Percentiles rank a stretch among this genome's conserved stretches.
Evolutionary conservation across 2,888 invertebrate species (phyloP).

Genomic region (Synergus japonicus): DNA sequence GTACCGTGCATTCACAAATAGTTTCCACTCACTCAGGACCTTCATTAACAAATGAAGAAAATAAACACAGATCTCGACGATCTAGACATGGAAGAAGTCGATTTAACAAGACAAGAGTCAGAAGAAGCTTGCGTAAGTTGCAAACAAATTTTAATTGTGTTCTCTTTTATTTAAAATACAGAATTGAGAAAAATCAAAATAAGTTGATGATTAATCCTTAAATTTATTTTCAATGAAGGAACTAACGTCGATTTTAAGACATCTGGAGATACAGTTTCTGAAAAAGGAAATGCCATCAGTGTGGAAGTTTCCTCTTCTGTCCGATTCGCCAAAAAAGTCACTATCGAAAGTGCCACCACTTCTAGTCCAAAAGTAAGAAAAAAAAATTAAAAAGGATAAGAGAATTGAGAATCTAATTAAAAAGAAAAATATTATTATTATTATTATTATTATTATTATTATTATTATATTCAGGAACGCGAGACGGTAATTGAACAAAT

Average conservation of each 20-base stretch:
- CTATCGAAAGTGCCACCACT: slow-evolving; percentile 62
- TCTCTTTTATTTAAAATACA: neutral
- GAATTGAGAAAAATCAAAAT: no score
- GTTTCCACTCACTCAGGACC: slow-evolving; percentile 82
- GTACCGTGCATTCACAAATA: slow-evolving; percentile 89
- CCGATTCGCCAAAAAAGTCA: slow-evolving; percentile 72
- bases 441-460: no score
- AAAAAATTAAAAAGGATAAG: neutral
- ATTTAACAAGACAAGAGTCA: slow-evolving; percentile 68
- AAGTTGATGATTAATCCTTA: neutral
- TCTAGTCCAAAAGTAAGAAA: slow-evolving; percentile 48
- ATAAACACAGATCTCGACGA: slow-evolving; percentile 64
- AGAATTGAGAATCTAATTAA: neutral
- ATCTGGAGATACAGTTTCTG: slow-evolving; percentile 63
- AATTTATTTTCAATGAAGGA: slow-evolving; percentile 53
- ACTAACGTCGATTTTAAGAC: slow-evolving; percentile 65
- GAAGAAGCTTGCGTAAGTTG: slow-evolving; percentile 66
- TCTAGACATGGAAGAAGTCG: slow-evolving; percentile 68
- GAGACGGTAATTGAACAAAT: neutral
- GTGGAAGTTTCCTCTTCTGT: slow-evolving; percentile 69
- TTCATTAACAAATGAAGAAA: slow-evolving; percentile 58
- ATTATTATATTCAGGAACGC: neutral
- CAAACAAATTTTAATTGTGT: neutral
- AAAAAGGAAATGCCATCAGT: slow-evolving; percentile 59
- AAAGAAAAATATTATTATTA: no score